Evolutionary conservation across 2,797 vertebrate genomes (phyloP).

Genomic region (Halcyon smyrnensis): DNA sequence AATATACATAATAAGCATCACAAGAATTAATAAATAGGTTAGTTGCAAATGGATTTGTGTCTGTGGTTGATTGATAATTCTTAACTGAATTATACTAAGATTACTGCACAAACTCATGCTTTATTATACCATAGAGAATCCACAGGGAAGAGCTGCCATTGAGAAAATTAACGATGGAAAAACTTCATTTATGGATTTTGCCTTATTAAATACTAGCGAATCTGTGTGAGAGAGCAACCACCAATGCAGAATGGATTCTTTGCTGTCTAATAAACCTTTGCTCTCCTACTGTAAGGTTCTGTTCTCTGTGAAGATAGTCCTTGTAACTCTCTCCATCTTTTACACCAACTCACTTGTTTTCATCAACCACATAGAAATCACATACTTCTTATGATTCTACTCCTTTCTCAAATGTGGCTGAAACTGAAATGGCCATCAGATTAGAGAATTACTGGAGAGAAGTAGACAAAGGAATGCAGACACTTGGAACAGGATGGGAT

Average conservation of each 20-base stretch:
- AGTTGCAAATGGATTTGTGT: not conserved
- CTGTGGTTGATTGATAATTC: not conserved
- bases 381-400: not conserved
- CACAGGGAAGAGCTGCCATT: not conserved
- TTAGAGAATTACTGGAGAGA: conserved; percentile 3
- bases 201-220: not conserved
- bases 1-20: not conserved
- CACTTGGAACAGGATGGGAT: not conserved
- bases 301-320: not conserved
- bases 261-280: not conserved
- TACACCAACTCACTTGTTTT: not conserved
- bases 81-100: not conserved
- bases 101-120: not conserved
- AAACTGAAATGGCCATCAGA: conserved; percentile 18
- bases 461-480: conserved; percentile 6
- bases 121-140: not conserved
- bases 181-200: not conserved
- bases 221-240: not conserved
- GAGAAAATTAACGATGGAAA: not conserved
- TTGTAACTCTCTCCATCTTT: not conserved
- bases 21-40: not conserved
- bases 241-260: not conserved
- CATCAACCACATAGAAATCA: not conserved
- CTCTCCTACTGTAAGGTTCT: not conserved
- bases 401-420: not conserved